Base-by-base conservation (phyloP, 2,113 vertebrate species). In the Edolisoma coerulescens region DNA sequence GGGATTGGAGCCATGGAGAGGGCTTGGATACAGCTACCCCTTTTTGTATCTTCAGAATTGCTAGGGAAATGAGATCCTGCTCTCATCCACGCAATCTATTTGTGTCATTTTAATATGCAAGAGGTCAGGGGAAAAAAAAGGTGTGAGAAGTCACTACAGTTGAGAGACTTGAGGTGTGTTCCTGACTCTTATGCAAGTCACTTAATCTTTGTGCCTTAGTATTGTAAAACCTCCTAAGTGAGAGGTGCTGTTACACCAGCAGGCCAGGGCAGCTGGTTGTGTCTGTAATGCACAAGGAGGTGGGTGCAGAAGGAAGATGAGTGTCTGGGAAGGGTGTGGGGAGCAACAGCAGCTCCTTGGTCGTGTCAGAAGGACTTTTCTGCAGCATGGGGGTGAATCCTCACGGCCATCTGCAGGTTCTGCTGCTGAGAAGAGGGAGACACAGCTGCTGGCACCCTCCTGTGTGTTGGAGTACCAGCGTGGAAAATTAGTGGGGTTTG, bases 131-230 rank as follows among this genome's bases (percentile, higher is more conserved):
- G 69, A 16, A 50, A 44, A 42, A 61, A 77, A 54, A 50, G 13
- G 30, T 52, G 33, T 61, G 23, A 44, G 30, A 37, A 70, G 60
- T 81, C n/a, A 49, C 76, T 81, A 41, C 64, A 49, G 11, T 9
- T 45, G 53, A 70, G 83, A 60, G 49, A 75, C 27, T 4, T 13
- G 22, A 79, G 63, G 33, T 77, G 18, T 26, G 53, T 65, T 86
- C 63, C 70, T 75, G 81, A 44, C 42, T 60, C 54, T 87, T 79
- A 94, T 57, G 39, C 89, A 88, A 93, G 18, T 65, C 27, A 32
- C 37, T 82, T 75, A 49, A 50, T 94, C 64, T 93, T 90, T 59
- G 89, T 95, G 87, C 89, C 97, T 96, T 96, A 79, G 35, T 91
- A 88, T 80, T 78, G 47, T 69, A 71, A 80, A 93, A 92, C 60